These are phyloP conservation scores for Arrhopalites spinosus DNA, from an alignment of 2,888 invertebrate genomes.

Conservation along the genomic window DNA sequence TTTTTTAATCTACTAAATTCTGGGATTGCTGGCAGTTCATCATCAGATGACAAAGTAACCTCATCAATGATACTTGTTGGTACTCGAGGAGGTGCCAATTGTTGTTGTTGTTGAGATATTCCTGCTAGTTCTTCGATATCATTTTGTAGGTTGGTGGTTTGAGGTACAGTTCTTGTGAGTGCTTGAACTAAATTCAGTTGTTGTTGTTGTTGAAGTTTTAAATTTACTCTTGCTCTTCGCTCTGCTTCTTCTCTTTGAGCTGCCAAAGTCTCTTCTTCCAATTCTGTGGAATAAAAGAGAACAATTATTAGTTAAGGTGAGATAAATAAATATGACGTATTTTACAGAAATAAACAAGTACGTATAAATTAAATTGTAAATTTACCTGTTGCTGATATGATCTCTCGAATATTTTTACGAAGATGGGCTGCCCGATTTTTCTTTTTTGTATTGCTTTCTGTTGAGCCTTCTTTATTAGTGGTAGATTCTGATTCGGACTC, in stretches of 20 bases:
- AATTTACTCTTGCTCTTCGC: constrained; percentile 60
- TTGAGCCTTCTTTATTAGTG: too few relatives aligned
- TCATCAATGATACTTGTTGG: constrained; percentile 26
- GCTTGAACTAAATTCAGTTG: constrained; percentile 55
- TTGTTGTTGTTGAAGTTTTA: constrained; percentile 59
- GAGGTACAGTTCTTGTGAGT: constrained; percentile 5
- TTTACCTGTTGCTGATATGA: constrained; percentile 92
- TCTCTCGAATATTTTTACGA: constrained; percentile 86
- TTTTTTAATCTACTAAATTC: not conserved
- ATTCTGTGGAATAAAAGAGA: too few relatives aligned
- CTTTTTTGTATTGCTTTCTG: constrained; percentile 36
- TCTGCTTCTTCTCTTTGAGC: constrained; percentile 94
- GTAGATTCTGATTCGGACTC: not conserved
- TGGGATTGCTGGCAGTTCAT: constrained; percentile 36
- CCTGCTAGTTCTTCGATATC: too few relatives aligned
- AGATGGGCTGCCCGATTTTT: constrained; percentile 58
- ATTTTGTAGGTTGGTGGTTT: not conserved
- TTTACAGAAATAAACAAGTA: too few relatives aligned
- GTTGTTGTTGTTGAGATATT: too few relatives aligned
- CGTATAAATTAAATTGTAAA: too few relatives aligned
- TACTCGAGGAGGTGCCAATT: too few relatives aligned
- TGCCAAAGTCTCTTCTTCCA: constrained; percentile 88
- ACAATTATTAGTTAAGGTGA: too few relatives aligned
- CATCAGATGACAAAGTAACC: constrained; percentile 52
- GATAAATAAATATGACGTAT: too few relatives aligned